Percentiles rank a stretch among this genome's conserved stretches.
These are phyloP conservation scores for Drosophila suboccidentalis DNA, from an alignment of 2,888 invertebrate species.

Conservation along the genomic window DNA sequence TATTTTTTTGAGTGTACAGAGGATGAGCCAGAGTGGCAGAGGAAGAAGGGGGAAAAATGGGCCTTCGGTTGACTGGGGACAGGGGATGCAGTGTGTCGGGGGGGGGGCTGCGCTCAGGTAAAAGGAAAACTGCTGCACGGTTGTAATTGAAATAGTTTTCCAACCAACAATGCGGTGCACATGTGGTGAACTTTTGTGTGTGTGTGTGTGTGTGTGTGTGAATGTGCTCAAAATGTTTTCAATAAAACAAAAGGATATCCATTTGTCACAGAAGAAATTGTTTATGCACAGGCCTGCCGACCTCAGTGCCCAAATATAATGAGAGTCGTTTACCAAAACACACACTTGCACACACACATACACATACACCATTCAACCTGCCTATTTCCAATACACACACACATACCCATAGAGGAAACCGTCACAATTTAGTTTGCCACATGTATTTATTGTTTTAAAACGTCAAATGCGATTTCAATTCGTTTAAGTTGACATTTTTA, in stretches of 20 bases:
- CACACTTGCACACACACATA: constrained; percentile 4
- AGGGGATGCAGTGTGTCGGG: constrained; percentile 6
- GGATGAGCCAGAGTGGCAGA: background rate
- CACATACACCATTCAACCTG: constrained; percentile 9
- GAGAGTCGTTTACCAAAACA: constrained; percentile 42
- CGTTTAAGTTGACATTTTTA: constrained; percentile 40
- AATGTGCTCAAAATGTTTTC: constrained; percentile 59
- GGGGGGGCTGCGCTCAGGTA: constrained; percentile 33
- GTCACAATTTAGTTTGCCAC: constrained; percentile 59
- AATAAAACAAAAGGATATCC: constrained; percentile 77
- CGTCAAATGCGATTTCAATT: constrained; percentile 49
- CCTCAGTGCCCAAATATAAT: constrained; percentile 52
- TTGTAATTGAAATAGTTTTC: constrained; percentile 78
- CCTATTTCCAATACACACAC: background rate
- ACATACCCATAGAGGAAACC: background rate
- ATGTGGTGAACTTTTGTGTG: constrained; percentile 5
- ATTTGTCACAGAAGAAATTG: constrained; percentile 75
- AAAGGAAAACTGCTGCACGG: constrained; percentile 40
- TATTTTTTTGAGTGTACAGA: too few relatives aligned
- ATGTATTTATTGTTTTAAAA: constrained; percentile 56
- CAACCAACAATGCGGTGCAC: constrained; percentile 50
- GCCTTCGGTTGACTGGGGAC: constrained; percentile 5
- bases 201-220: constrained; percentile 18
- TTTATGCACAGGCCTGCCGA: constrained; percentile 44
- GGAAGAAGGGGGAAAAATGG: background rate